Conservation (phyloP, 1,140 invertebrate genomes). For the Anoplolepis gracilipes region DNA sequence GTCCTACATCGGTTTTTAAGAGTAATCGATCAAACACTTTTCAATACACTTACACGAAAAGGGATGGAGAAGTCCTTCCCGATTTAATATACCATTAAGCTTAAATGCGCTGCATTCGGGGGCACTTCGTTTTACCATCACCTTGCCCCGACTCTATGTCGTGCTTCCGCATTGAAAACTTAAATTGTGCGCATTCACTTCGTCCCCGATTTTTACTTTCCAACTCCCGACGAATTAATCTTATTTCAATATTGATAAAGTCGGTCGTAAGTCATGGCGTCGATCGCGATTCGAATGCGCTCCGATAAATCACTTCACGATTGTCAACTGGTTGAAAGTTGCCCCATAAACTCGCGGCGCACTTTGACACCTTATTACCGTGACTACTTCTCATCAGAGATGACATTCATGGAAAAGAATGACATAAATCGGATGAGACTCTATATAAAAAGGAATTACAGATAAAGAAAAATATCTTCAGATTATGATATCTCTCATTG, state of each 20-base stretch:
- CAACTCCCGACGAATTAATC: conserved; percentile 49
- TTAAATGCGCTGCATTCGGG: conserved; percentile 44
- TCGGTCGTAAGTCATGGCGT: conserved; percentile 51
- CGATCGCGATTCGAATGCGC: conserved; percentile 49
- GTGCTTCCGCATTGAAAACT: conserved; percentile 53
- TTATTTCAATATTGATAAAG: conserved; percentile 62
- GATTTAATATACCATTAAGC: conserved; percentile 60
- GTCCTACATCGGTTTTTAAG: conserved; percentile 31
- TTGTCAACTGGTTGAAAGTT: conserved; percentile 30
- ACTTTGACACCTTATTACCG: conserved; percentile 41
- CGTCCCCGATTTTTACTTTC: conserved; percentile 45
- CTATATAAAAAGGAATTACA: background rate
- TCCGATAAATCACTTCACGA: conserved; percentile 48
- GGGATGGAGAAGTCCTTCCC: conserved; percentile 27
- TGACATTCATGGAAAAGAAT: background rate
- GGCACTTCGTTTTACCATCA: conserved; percentile 36
- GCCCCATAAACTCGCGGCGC: conserved; percentile 20
- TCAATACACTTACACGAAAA: conserved; percentile 42
- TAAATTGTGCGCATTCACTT: conserved; percentile 61
- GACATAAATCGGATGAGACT: background rate
- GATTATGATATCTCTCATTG: background rate
- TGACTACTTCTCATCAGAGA: conserved; percentile 27
- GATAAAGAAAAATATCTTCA: background rate
- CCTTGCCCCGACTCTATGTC: conserved; percentile 6
- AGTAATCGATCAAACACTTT: conserved; percentile 63